Evolutionary conservation across 1,140 invertebrate species (phyloP).

Genomic region (Brachionus manjavacas): DNA sequence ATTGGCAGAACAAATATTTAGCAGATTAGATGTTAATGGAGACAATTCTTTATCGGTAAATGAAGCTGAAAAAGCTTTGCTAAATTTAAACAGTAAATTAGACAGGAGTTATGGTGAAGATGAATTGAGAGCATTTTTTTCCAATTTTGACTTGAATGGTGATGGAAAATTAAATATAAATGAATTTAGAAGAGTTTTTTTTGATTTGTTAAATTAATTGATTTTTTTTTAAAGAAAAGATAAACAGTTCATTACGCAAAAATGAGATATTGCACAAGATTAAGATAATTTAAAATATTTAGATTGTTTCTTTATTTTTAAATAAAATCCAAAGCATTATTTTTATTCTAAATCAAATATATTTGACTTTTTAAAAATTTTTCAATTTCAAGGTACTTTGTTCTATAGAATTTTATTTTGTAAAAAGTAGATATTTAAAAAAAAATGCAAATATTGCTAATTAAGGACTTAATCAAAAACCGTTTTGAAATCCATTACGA

Average conservation of each 20-base stretch:
- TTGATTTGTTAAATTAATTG: background rate
- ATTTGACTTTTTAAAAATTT: no score
- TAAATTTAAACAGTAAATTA: constrained; percentile 13
- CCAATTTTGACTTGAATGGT: background rate
- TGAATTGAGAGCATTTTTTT: background rate
- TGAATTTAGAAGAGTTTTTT: constrained; percentile 7
- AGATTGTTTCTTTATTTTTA: no score
- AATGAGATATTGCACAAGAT: background rate
- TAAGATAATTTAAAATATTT: background rate
- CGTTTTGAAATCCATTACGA: no score
- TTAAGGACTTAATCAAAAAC: no score
- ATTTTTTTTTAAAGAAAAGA: no score
- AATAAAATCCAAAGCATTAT: no score
- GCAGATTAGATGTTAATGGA: background rate
- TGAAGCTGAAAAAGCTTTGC: constrained; percentile 18
- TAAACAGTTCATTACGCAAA: background rate
- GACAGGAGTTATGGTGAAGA: constrained; percentile 23
- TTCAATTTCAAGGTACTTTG: no score
- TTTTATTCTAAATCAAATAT: no score
- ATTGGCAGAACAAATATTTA: constrained; percentile 9
- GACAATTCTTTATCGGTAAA: background rate
- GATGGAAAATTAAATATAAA: background rate
- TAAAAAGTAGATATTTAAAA: no score
- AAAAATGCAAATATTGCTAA: no score
- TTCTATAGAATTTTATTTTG: no score